Evolutionary conservation across 2,113 vertebrate species (phyloP).

Genomic region (Gorsachius goisagi): DNA sequence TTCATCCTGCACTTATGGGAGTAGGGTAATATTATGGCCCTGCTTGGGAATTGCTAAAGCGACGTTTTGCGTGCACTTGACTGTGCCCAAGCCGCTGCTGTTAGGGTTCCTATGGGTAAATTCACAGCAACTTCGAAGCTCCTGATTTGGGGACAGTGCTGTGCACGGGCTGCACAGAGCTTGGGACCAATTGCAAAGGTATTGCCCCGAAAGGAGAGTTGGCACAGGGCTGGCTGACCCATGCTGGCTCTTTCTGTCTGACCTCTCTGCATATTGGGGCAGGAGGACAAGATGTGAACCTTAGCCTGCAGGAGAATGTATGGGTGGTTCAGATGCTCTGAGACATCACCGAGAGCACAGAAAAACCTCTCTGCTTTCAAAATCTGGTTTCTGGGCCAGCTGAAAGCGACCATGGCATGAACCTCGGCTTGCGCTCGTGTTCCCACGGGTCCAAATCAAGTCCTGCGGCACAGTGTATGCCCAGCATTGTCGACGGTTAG

Average conservation of each 20-base stretch:
- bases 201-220: fast-evolving
- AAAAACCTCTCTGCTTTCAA: background rate
- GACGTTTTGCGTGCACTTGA: fast-evolving
- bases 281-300: background rate
- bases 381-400: background rate
- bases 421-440: background rate
- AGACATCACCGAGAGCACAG: background rate
- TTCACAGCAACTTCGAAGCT: fast-evolving
- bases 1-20: background rate
- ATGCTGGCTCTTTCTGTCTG: background rate
- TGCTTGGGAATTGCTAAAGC: background rate
- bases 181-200: background rate
- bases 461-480: background rate
- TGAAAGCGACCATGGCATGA: fast-evolving
- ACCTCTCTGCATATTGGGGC: background rate
- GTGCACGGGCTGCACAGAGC: background rate
- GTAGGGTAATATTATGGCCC: fast-evolving
- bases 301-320: background rate
- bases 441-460: background rate
- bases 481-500: background rate
- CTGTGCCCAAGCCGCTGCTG: background rate
- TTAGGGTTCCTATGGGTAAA: background rate
- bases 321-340: background rate
- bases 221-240: background rate
- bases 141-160: background rate